Conservation (phyloP, 2,113 vertebrate species). For the Scytalopus superciliaris region DNA sequence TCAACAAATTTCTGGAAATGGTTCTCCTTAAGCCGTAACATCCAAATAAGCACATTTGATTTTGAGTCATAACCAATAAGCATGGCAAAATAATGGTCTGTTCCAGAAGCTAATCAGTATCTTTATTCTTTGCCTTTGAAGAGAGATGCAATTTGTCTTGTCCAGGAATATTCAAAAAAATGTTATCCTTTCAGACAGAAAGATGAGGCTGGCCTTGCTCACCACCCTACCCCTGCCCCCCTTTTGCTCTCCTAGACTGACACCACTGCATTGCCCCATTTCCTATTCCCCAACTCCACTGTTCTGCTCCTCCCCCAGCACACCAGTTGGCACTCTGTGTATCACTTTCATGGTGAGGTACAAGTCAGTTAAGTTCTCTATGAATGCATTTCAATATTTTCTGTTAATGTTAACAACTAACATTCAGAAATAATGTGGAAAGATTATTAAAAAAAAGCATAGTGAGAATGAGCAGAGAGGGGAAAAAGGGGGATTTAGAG, state of each 20-base stretch:
- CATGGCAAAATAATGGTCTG: not conserved
- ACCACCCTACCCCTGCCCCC: not conserved
- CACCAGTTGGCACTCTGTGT: not conserved
- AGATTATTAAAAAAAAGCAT: not conserved
- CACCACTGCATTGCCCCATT: too few relatives aligned
- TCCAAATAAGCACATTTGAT: not conserved
- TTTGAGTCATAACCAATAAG: not conserved
- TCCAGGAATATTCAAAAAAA: not conserved
- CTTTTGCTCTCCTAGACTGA: not conserved
- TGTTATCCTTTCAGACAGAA: accelerated
- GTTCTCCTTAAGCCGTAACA: not conserved
- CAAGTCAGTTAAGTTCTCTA: not conserved
- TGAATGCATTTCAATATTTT: not conserved
- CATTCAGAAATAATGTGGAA: not conserved
- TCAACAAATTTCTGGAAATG: not conserved
- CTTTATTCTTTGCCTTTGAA: not conserved
- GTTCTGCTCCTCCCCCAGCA: not conserved
- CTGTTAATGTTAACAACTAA: not conserved
- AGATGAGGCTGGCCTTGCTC: not conserved
- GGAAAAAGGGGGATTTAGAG: not conserved
- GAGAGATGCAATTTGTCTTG: not conserved
- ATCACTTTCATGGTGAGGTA: not conserved
- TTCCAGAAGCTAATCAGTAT: not conserved
- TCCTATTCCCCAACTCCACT: not conserved
- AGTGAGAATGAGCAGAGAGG: not conserved